These are phyloP conservation scores for Ptilodon capucinus DNA, from an alignment of 2,888 invertebrate species.

Conservation along the genomic window DNA sequence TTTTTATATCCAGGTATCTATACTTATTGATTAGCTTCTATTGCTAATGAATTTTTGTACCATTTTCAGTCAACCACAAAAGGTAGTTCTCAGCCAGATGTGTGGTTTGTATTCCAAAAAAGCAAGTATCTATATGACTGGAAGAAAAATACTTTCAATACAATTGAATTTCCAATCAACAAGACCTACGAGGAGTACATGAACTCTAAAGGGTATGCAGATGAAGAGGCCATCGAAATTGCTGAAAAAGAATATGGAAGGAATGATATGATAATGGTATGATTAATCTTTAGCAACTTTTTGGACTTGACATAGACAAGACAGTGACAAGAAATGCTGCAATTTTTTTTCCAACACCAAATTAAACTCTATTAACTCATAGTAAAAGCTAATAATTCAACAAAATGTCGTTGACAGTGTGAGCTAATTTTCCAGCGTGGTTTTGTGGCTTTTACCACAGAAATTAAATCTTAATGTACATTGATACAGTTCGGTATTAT, in stretches of 20 bases:
- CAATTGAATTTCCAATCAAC: constrained; percentile 92
- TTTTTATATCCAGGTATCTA: no score
- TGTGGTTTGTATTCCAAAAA: constrained; percentile 99
- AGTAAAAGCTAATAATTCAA: no score
- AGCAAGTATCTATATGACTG: constrained; percentile 96
- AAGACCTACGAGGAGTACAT: constrained; percentile 87
- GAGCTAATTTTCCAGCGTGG: no score
- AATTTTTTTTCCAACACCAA: no score
- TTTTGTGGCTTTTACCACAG: no score
- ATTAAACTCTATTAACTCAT: no score
- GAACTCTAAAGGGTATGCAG: constrained; percentile 93
- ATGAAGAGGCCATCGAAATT: constrained; percentile 89
- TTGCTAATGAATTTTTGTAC: neutral
- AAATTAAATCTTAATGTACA: no score
- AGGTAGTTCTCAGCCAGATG: constrained; percentile 76
- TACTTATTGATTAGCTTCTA: no score
- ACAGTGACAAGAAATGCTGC: no score
- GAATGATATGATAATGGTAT: constrained; percentile 93
- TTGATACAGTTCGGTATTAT: no score
- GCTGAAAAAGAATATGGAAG: constrained; percentile 93
- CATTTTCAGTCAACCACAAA: constrained; percentile 58
- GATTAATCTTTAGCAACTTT: neutral
- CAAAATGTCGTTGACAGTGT: no score
- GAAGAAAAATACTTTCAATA: constrained; percentile 90
- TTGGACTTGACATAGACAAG: no score